Evolutionary conservation across 2,888 invertebrate genomes (phyloP).

Genomic region (Calephelis perditalis): DNA sequence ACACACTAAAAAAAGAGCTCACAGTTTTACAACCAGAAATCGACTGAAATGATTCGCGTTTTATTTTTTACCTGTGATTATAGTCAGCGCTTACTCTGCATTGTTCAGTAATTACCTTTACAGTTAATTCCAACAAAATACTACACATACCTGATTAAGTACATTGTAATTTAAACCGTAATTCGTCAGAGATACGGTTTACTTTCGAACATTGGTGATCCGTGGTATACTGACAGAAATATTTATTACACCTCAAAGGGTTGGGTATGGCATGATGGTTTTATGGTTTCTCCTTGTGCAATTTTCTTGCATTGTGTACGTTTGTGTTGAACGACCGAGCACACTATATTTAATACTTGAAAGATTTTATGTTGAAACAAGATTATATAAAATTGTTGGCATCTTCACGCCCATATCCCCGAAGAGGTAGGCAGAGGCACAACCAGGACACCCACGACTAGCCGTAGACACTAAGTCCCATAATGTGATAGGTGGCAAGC

Average conservation of each 20-base stretch:
- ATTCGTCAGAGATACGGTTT: slow-evolving; percentile 28
- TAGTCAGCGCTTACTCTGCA: slow-evolving; percentile 49
- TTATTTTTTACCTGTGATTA: slow-evolving; percentile 60
- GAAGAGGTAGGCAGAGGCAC: too few relatives aligned
- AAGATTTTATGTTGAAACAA: slow-evolving; percentile 15
- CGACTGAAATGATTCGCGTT: slow-evolving; percentile 49
- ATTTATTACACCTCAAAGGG: slow-evolving; percentile 74
- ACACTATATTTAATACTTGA: slow-evolving; percentile 33
- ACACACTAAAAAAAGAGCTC: slow-evolving; percentile 16
- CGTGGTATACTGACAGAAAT: slow-evolving; percentile 46
- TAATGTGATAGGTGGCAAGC: too few relatives aligned
- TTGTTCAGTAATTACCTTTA: slow-evolving; percentile 64
- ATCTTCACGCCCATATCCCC: too few relatives aligned
- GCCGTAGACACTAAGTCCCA: too few relatives aligned
- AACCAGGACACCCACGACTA: too few relatives aligned
- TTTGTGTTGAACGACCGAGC: slow-evolving; percentile 33
- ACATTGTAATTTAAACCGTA: slow-evolving; percentile 29
- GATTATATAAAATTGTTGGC: background rate
- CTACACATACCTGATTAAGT: slow-evolving; percentile 20
- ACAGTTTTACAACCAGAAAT: slow-evolving; percentile 6
- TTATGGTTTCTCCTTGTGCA: slow-evolving; percentile 69
- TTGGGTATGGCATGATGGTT: slow-evolving; percentile 64
- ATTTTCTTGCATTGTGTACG: slow-evolving; percentile 61
- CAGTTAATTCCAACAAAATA: slow-evolving; percentile 52
- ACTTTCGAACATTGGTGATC: slow-evolving; percentile 26